phyloP scores from a whole-genome alignment of 2,797 vertebrate genomes.

The Sebastes baramenuke region DNA sequence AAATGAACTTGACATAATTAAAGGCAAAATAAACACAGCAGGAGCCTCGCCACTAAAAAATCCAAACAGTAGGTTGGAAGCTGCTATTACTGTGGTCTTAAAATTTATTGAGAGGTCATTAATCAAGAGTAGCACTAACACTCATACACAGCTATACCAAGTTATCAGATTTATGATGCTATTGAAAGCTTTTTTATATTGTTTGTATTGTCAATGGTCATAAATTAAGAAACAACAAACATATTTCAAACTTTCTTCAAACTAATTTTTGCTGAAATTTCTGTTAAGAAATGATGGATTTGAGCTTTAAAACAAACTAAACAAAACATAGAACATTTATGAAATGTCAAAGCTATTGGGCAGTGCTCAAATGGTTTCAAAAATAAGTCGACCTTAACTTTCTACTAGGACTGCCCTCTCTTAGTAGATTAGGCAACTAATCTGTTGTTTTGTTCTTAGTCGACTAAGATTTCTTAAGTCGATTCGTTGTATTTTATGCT shows the following conservation, averaged over 20 bases:
- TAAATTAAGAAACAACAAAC: neutral
- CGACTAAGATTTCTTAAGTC: no score
- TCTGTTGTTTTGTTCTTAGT: no score
- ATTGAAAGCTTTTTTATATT: no score
- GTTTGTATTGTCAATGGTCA: neutral
- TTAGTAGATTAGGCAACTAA: no score
- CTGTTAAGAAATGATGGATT: neutral
- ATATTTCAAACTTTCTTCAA: neutral
- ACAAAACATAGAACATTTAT: neutral
- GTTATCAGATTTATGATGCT: neutral
- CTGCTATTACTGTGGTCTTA: neutral
- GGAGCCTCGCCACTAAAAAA: neutral
- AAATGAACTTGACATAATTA: conserved; percentile 4
- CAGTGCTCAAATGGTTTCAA: neutral
- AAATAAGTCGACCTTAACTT: neutral
- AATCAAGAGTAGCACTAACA: neutral
- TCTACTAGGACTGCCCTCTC: no score
- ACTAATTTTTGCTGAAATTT: neutral
- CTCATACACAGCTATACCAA: neutral
- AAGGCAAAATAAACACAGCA: conserved; percentile 4
- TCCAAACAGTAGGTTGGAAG: neutral
- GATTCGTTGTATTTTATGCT: no score
- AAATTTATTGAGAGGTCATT: neutral
- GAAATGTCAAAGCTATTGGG: neutral
- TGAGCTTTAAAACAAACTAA: neutral